Percentiles rank a stretch among this genome's conserved stretches.
phyloP scores from a whole-genome alignment of 1,140 invertebrate species.

The Drosophila sp. region DNA sequence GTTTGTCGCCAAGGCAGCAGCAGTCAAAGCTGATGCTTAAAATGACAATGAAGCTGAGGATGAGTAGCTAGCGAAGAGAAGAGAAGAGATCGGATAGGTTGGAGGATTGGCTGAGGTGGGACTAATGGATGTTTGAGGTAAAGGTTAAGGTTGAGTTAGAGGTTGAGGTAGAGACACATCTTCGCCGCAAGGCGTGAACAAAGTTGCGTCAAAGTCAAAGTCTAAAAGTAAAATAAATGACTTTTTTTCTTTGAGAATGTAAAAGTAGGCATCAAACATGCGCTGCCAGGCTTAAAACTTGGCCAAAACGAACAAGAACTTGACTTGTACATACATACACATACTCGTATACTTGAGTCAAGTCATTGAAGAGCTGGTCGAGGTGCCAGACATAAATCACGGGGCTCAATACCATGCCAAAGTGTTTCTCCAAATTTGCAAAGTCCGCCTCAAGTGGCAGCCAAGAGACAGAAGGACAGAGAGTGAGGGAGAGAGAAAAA shows the following conservation, averaged over 20 bases:
- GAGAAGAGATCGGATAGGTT: no score
- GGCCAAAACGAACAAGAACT: constrained; percentile 25
- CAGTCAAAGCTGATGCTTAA: constrained; percentile 19
- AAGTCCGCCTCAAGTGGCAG: constrained; percentile 37
- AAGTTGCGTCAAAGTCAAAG: constrained; percentile 37
- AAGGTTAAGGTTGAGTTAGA: background rate
- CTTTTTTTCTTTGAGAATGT: constrained; percentile 41
- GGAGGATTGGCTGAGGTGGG: background rate
- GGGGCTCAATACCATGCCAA: constrained; percentile 59
- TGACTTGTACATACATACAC: constrained; percentile 63
- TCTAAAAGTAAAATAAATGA: constrained; percentile 63
- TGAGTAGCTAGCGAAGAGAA: constrained; percentile 23
- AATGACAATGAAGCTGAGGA: constrained; percentile 30
- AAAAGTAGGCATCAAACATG: constrained; percentile 48
- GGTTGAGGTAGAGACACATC: background rate
- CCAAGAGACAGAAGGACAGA: constrained; percentile 32
- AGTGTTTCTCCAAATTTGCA: constrained; percentile 41
- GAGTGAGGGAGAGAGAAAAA: background rate
- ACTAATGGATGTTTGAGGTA: no score
- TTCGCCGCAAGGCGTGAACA: constrained; percentile 58
- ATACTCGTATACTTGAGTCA: constrained; percentile 49
- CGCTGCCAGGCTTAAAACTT: constrained; percentile 36
- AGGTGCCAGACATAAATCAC: constrained; percentile 76
- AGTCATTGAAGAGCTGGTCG: constrained; percentile 35
- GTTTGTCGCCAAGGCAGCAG: constrained; percentile 68